Conservation (phyloP, 2,797 vertebrate genomes). For the Macropodus opercularis region DNA sequence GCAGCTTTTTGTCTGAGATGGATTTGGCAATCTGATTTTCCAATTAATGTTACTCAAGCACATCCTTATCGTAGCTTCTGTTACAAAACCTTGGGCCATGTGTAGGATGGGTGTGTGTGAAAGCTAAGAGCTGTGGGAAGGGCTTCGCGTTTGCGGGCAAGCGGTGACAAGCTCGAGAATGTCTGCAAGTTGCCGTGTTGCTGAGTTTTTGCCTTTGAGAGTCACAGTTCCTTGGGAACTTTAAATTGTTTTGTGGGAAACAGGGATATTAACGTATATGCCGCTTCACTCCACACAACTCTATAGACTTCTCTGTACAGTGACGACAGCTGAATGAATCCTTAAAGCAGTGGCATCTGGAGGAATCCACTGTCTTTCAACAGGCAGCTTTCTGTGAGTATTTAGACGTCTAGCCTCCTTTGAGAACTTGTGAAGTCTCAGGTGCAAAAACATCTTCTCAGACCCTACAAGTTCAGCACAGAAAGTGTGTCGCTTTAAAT, state of each 20-base stretch:
- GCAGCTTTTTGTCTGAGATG: slow-evolving; percentile 29
- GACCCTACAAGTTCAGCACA: slow-evolving; percentile 1
- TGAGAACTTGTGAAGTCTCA: slow-evolving; percentile 8
- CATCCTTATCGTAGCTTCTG: slow-evolving; percentile 24
- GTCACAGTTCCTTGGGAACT: slow-evolving; percentile 26
- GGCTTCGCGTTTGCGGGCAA: slow-evolving; percentile 53
- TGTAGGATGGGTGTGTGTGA: slow-evolving; percentile 8
- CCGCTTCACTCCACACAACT: slow-evolving; percentile 23
- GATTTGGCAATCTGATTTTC: slow-evolving; percentile 21
- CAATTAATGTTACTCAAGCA: slow-evolving; percentile 20
- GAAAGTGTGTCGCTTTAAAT: slow-evolving; percentile 2
- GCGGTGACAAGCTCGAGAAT: slow-evolving; percentile 74
- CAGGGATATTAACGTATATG: slow-evolving; percentile 36
- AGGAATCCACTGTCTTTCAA: slow-evolving; percentile 29
- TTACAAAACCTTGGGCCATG: slow-evolving; percentile 15
- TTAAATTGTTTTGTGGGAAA: slow-evolving; percentile 28
- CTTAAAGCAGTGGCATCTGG: slow-evolving; percentile 34
- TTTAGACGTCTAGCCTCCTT: slow-evolving; percentile 35
- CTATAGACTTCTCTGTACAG: slow-evolving; percentile 32
- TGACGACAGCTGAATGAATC: slow-evolving; percentile 31
- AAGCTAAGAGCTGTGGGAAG: slow-evolving; percentile 22
- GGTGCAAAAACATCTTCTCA: slow-evolving; percentile 13
- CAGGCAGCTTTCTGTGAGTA: slow-evolving; percentile 57
- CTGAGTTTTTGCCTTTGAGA: slow-evolving; percentile 16
- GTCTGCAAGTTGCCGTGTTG: slow-evolving; percentile 41